Evolutionary conservation across 2,888 invertebrate species (phyloP).

Genomic region (Marronus borbonicus): DNA sequence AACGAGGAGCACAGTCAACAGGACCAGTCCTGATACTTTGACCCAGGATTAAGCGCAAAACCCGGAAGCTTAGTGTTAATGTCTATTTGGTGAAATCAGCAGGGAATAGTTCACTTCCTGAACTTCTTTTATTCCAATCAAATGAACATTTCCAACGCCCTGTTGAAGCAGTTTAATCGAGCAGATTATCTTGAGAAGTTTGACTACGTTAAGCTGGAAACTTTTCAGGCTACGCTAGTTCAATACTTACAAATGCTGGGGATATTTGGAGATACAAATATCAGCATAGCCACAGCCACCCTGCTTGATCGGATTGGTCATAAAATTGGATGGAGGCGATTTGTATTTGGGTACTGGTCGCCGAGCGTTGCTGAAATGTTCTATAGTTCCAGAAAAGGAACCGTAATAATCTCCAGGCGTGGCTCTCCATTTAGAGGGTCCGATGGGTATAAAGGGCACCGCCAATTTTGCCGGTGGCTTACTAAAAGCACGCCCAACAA

Average conservation of each 20-base stretch:
- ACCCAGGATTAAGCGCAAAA: too few relatives aligned
- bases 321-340: constrained; percentile 59
- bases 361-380: constrained; percentile 62
- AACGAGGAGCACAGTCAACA: too few relatives aligned
- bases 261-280: constrained; percentile 71
- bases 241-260: constrained; percentile 63
- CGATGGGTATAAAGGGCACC: constrained; percentile 63
- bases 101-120: too few relatives aligned
- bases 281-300: constrained; percentile 73
- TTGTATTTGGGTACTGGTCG: constrained; percentile 51
- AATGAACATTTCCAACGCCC: too few relatives aligned
- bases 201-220: too few relatives aligned
- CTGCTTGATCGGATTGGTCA: constrained; percentile 68
- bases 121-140: too few relatives aligned
- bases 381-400: constrained; percentile 68
- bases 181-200: too few relatives aligned
- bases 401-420: constrained; percentile 74
- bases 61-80: too few relatives aligned
- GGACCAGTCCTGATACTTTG: too few relatives aligned
- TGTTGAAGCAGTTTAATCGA: too few relatives aligned
- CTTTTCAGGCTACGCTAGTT: too few relatives aligned
- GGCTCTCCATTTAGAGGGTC: constrained; percentile 69
- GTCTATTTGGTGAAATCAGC: too few relatives aligned
- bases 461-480: background rate
- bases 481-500: background rate